Evolutionary conservation across 2,797 vertebrate genomes (phyloP).

Genomic region (Sardinella longiceps): DNA sequence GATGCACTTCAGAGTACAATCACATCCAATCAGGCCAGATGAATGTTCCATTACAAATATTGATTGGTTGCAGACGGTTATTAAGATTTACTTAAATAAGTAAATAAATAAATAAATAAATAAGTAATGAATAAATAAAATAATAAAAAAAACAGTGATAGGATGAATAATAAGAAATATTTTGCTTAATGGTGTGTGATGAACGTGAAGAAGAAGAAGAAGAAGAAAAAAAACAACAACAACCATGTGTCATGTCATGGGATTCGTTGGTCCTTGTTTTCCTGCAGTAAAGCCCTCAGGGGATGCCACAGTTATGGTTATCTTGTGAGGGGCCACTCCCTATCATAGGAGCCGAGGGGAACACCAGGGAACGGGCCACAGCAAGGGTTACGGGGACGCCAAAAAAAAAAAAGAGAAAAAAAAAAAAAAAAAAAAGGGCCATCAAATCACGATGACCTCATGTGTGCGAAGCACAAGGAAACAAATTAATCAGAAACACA

Average conservation of each 20-base stretch:
- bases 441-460: slow-evolving; percentile 20
- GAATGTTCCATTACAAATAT: slow-evolving; percentile 21
- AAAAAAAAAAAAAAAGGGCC: not conserved
- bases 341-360: not conserved
- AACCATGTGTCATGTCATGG: slow-evolving; percentile 18
- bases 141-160: not conserved
- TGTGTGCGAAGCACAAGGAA: slow-evolving; percentile 22
- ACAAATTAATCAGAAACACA: slow-evolving; percentile 25
- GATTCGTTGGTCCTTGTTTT: not conserved
- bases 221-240: not conserved
- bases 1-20: not conserved
- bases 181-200: slow-evolving; percentile 5
- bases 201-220: not conserved
- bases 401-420: not conserved
- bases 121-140: not conserved
- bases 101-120: not conserved
- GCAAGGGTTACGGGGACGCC: not conserved
- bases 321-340: not conserved
- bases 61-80: slow-evolving; percentile 11
- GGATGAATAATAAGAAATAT: not conserved
- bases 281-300: not conserved
- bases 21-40: slow-evolving; percentile 6
- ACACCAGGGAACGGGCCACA: not conserved
- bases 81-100: not conserved
- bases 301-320: not conserved